These are phyloP conservation scores for Channa maculata DNA, from an alignment of 2,113 vertebrate genomes.

Conservation along the genomic window DNA sequence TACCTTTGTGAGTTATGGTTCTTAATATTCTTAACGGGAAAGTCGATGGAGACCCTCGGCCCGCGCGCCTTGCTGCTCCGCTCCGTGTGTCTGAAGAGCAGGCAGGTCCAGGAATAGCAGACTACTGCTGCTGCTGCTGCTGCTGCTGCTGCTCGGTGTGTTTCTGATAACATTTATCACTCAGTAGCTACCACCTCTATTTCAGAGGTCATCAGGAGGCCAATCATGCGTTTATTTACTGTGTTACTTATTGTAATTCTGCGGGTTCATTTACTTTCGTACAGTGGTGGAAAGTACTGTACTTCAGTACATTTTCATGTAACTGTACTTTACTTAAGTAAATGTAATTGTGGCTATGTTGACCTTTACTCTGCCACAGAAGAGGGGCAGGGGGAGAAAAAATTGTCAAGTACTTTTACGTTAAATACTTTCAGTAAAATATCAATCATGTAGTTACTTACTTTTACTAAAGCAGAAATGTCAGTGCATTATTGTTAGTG, in stretches of 20 bases:
- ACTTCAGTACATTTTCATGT: too few relatives aligned
- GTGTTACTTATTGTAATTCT: background rate
- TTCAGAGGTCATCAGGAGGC: slow-evolving; percentile 3
- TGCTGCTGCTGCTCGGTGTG: slow-evolving; percentile 19
- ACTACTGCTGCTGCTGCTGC: slow-evolving; percentile 10
- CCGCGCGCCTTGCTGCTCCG: background rate
- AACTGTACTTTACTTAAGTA: too few relatives aligned
- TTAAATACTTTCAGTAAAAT: too few relatives aligned
- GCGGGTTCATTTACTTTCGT: too few relatives aligned
- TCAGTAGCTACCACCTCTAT: background rate
- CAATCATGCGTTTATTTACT: background rate
- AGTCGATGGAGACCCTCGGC: background rate
- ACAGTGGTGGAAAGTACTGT: too few relatives aligned
- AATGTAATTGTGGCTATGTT: too few relatives aligned
- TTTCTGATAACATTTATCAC: slow-evolving; percentile 15
- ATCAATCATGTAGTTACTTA: too few relatives aligned
- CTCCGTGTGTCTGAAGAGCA: slow-evolving; percentile 3
- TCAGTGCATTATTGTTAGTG: too few relatives aligned
- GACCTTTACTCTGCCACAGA: too few relatives aligned
- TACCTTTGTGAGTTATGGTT: slow-evolving; percentile 33
- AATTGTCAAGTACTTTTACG: too few relatives aligned
- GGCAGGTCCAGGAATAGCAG: slow-evolving; percentile 57
- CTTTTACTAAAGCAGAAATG: too few relatives aligned
- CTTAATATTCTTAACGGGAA: slow-evolving; percentile 12
- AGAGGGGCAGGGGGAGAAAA: too few relatives aligned